phyloP scores from a whole-genome alignment of 2,113 vertebrate genomes.

The Phrynocephalus versicolor region DNA sequence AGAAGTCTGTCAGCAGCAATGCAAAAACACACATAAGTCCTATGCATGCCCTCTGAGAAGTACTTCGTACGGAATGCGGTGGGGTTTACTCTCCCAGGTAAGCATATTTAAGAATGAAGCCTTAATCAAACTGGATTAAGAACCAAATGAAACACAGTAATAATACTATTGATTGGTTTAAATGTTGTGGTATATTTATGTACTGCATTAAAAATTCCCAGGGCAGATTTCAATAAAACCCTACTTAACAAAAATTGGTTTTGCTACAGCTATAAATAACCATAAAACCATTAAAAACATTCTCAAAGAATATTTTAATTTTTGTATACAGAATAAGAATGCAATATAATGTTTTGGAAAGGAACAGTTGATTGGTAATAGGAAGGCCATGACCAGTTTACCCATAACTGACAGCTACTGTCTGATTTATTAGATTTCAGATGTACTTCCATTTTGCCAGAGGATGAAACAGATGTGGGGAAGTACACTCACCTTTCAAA shows the following conservation, averaged over 20 bases:
- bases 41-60: too few relatives aligned
- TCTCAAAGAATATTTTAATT: background rate
- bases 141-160: background rate
- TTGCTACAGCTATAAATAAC: background rate
- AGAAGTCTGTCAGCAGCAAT: too few relatives aligned
- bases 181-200: background rate
- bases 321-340: background rate
- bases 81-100: background rate
- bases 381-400: background rate
- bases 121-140: background rate
- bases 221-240: background rate
- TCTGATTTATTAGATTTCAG: background rate
- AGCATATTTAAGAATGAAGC: background rate
- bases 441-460: background rate
- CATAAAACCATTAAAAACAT: background rate
- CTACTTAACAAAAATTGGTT: background rate
- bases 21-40: too few relatives aligned
- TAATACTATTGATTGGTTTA: background rate
- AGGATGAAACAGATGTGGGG: background rate
- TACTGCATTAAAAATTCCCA: background rate
- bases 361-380: background rate
- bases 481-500: background rate
- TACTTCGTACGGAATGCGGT: too few relatives aligned
- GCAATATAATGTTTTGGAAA: background rate
- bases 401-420: background rate